Conservation (phyloP, 2,113 vertebrate species). For the Anhinga anhinga region DNA sequence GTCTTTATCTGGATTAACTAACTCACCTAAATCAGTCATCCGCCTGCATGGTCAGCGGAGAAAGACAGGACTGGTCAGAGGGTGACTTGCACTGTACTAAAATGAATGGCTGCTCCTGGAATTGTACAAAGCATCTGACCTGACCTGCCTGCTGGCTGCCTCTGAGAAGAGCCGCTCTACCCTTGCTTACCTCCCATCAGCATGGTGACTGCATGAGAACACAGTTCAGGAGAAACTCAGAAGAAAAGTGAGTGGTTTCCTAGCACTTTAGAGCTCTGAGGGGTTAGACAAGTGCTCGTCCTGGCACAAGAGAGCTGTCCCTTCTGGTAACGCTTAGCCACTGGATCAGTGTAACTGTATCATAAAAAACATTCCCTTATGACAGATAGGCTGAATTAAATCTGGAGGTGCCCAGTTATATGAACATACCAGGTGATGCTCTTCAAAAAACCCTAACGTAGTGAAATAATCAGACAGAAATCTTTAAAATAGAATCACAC, state of each 20-base stretch:
- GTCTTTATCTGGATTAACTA: neutral
- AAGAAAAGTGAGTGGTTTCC: neutral
- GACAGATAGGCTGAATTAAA: neutral
- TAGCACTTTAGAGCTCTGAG: neutral
- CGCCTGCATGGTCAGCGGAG: neutral
- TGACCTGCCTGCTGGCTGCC: neutral
- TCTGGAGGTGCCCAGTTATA: neutral
- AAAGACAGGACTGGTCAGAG: neutral
- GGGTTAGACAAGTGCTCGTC: neutral
- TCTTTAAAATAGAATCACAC: neutral
- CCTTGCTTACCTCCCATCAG: neutral
- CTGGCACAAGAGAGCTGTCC: neutral
- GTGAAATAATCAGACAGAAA: neutral
- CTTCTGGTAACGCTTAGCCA: neutral
- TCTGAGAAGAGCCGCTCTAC: neutral
- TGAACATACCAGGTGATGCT: neutral
- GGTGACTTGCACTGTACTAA: neutral
- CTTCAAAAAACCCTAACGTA: neutral
- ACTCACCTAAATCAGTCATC: neutral
- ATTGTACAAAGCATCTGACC: neutral
- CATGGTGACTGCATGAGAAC: neutral
- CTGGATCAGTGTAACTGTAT: neutral
- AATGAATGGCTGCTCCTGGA: neutral
- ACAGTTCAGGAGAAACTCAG: neutral
- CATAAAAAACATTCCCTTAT: neutral